Evolutionary conservation across 2,888 invertebrate genomes (phyloP).

Genomic region (Cataglyphis altisquamis): DNA sequence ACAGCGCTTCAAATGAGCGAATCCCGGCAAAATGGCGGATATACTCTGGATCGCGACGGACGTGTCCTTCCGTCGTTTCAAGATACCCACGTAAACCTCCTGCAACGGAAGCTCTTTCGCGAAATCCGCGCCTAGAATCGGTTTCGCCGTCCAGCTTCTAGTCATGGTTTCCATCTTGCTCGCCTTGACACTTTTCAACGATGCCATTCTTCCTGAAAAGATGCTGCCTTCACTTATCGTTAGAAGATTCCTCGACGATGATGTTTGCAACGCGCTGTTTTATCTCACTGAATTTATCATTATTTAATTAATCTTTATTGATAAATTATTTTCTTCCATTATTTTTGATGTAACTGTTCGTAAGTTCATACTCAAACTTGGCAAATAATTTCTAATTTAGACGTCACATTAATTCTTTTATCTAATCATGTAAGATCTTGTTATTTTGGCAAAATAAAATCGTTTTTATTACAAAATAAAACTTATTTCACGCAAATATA

Average conservation of each 20-base stretch:
- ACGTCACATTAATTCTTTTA: neutral
- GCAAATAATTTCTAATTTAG: neutral
- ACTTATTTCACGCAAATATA: neutral
- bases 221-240: slow-evolving; percentile 76
- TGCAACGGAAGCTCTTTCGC: slow-evolving; percentile 86
- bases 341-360: neutral
- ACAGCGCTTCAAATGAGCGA: slow-evolving; percentile 92
- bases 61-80: slow-evolving; percentile 89
- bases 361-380: slow-evolving; percentile 1
- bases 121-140: slow-evolving; percentile 88
- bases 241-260: slow-evolving; percentile 46
- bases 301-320: neutral
- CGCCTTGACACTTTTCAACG: slow-evolving; percentile 62
- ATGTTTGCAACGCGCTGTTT: slow-evolving; percentile 2
- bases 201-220: slow-evolving; percentile 79
- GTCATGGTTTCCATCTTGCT: slow-evolving; percentile 52
- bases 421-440: neutral
- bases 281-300: slow-evolving; percentile 11
- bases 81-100: slow-evolving; percentile 88
- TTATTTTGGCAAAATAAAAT: neutral
- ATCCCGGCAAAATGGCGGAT: slow-evolving; percentile 88
- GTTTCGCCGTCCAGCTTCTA: slow-evolving; percentile 80
- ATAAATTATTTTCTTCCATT: neutral
- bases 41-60: slow-evolving; percentile 90
- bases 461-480: neutral